Base-by-base conservation (phyloP, 2,113 vertebrate species). In the Scomber scombrus region DNA sequence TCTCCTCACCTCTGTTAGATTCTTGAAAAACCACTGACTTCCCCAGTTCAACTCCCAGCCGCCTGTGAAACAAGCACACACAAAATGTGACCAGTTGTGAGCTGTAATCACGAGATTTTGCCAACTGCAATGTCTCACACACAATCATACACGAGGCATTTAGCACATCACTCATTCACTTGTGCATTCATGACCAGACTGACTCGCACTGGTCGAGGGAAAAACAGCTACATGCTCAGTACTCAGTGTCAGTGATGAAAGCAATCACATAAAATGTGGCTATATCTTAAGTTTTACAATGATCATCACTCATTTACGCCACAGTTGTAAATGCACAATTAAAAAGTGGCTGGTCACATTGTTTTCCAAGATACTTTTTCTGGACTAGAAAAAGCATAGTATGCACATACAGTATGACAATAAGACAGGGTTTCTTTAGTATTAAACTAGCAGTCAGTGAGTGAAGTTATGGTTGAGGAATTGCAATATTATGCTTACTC, bases 11-110 rank as follows among this genome's bases (percentile, higher is more conserved):
- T 96, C 97, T 95, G 91, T 99, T 99, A 3, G 97, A 96, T 81
- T 99, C 98, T 81, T 99, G 98, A 81, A 97, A 99, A 6, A 99
- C 98, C 78, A 97, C 97, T 55, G 98, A 97, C 71, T 99, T 99
- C 16, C 98, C 98, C 90, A 99, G 86, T 85, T 99, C 98, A 78
- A 97, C 97, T 81, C 97, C 97, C 0, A 99, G 96, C 51, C 98
- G 95, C 88, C 98, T 99, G 80, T 1, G 31, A 82, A 80, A 68
- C 21, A 84, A 68, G 11, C 76, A 34, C 50, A 84, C 14, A 72
- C 7, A 23, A 0, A 40, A 9, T 4, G 1, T 7, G 9, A 23
- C 14, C 4, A 8, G 15, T 0, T 16, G 51, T 56, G 55, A 47
- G 2, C 43, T 14, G 40, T 40, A 26, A 26, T 26, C 23, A 26